phyloP scores from a whole-genome alignment of 1,140 invertebrate species.

The Heliconius melpomene region DNA sequence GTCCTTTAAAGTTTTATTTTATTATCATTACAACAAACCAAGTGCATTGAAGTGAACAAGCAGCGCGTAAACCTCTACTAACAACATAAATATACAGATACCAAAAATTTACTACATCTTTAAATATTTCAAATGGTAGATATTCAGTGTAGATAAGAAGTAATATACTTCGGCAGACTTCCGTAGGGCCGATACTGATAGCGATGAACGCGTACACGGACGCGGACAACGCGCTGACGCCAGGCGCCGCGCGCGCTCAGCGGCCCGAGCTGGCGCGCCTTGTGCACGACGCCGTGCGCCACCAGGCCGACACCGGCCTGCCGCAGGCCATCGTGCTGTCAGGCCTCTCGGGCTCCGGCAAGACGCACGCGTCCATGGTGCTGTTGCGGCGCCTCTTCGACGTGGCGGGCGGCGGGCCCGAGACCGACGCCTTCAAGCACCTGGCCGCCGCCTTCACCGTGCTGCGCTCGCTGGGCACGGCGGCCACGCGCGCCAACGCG shows the following conservation, averaged over 20 bases:
- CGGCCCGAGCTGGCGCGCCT: slow-evolving; percentile 91
- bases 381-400: slow-evolving; percentile 94
- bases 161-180: slow-evolving; percentile 85
- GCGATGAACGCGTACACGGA: slow-evolving; percentile 94
- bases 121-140: too few species aligned
- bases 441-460: slow-evolving; percentile 97
- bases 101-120: too few species aligned
- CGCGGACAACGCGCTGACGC: slow-evolving; percentile 92
- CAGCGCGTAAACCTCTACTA: too few species aligned
- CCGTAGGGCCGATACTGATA: slow-evolving; percentile 94
- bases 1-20: too few species aligned
- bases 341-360: slow-evolving; percentile 91
- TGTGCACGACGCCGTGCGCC: slow-evolving; percentile 94
- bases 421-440: slow-evolving; percentile 98
- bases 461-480: slow-evolving; percentile 93
- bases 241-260: slow-evolving; percentile 90
- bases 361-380: slow-evolving; percentile 96
- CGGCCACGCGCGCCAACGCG: slow-evolving; percentile 93
- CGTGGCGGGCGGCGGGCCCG: slow-evolving; percentile 94
- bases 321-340: slow-evolving; percentile 95
- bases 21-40: too few species aligned
- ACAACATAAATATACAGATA: too few species aligned
- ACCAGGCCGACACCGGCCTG: slow-evolving; percentile 96
- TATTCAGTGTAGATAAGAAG: too few species aligned
- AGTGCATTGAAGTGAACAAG: too few species aligned